Evolutionary conservation across 92 coral and sea anemone genomes (phyloP), one percentile per base, ranked within the genome.

Genomic region (Zoanthus sociatus): DNA sequence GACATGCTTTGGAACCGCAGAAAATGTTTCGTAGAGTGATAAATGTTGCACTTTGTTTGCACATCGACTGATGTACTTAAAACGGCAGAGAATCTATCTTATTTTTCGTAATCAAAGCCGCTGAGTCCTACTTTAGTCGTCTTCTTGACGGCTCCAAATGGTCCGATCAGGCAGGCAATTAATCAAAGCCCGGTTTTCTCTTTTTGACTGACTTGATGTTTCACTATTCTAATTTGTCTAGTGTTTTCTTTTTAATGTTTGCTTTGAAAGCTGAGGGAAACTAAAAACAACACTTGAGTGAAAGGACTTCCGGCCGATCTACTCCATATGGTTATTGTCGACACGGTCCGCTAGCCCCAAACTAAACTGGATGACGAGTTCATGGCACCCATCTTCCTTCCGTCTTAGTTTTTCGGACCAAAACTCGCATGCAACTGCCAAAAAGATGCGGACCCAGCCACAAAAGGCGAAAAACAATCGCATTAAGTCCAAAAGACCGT

Each of bases 251-350:
- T 78, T 70, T 75, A 77, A 73, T 93, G 91, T 95, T 93, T 95
- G 93, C 93, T 85, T 87, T 93, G 76, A 86, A 90, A 84, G 93
- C 87, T 67, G 86, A 91, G 51, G 93, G 88, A 86, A 85, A 91
- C 86, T 95, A 86, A 86, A 94, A 84, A 91, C 78, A 94, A 89
- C 92, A 92, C 83, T 89, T 72, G 71, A 79, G 90, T 93, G 94
- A 90, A 94, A 89, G 76, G 86, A 91, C 88, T 94, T 94, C 98
- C 98, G 95, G 95, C 89, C 76, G 64, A 60, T 61, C 88, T 86
- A 91, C 78, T 78, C 8, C 89, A 78, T 88, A 42, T 85, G 82
- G 87, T 89, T 81, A 87, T 89, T 92, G 73, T 84, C 70, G 82
- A 72, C 85, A 87, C 95, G 92, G 82, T 73, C 93, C 94, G 88